Conservation (phyloP, 2,888 invertebrate genomes). For the Brachyptera risi region DNA sequence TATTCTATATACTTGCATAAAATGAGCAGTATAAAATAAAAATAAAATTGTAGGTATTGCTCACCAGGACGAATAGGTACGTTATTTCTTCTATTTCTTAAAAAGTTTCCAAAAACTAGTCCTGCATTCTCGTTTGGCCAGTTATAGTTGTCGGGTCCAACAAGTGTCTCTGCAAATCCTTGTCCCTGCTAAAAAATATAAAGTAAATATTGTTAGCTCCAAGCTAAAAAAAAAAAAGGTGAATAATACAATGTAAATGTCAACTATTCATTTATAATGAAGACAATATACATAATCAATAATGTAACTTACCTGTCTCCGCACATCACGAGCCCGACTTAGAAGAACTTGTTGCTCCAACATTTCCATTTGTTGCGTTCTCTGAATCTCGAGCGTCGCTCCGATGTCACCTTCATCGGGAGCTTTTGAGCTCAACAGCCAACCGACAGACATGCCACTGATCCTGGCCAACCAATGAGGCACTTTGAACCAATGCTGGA, state of each 20-base stretch:
- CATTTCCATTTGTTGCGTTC: slow-evolving; percentile 48
- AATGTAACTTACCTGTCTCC: slow-evolving; percentile 34
- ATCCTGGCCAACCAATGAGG: slow-evolving; percentile 43
- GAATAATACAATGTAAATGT: too few species aligned
- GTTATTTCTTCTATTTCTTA: slow-evolving; percentile 27
- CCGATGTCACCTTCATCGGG: slow-evolving; percentile 46
- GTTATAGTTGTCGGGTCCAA: slow-evolving; percentile 36
- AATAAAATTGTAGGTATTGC: not conserved
- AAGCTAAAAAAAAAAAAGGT: too few species aligned
- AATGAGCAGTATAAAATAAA: too few species aligned
- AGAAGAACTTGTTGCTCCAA: slow-evolving; percentile 48
- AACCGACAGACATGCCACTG: slow-evolving; percentile 43
- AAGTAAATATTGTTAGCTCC: too few species aligned
- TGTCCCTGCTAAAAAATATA: slow-evolving; percentile 37
- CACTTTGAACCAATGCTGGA: slow-evolving; percentile 43
- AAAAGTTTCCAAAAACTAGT: slow-evolving; percentile 32
- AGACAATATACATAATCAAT: too few species aligned
- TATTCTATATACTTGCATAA: too few species aligned
- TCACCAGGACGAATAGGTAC: not conserved
- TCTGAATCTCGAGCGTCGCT: slow-evolving; percentile 50
- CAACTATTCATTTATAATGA: too few species aligned
- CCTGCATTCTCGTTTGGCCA: slow-evolving; percentile 36
- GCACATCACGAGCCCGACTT: slow-evolving; percentile 38
- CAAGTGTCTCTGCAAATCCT: slow-evolving; percentile 41
- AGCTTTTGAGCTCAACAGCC: slow-evolving; percentile 43